Evolutionary conservation across 1,140 invertebrate genomes (phyloP), one percentile per base, ranked within the genome.

Genomic region (Sminthurinus signatus): DNA sequence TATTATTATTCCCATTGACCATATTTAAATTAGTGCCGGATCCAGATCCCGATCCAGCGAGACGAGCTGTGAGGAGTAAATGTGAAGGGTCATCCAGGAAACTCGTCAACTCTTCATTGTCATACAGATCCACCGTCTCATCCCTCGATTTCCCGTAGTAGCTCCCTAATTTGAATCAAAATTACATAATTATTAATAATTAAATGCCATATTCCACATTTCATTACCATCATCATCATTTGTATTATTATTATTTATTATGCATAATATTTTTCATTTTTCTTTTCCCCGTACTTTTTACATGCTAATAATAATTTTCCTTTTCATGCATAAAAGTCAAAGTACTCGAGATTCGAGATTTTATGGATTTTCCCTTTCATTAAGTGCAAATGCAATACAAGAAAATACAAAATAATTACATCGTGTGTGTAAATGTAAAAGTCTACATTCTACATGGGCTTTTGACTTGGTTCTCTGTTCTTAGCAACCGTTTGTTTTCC

Each of bases 121-220:
- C 44, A 19, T 57, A 42, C 2, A 72, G 63, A 28, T 52, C 64
- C n/a, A 29, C 31, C 10, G 70, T 43, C 14, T 71, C 62, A 0
- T 64, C 62, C 36, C 63, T 15, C 8, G 62, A 44, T n/a, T 68
- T 43, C 28, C 54, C 52, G 54, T 69, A 73, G 55, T 69, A 73
- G 42, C 69, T 73, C 10, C 62, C 72, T 73, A 27, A 28, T 19
- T 25, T 29, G 3, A 28, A 28, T 28, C 19, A 25, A 25, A 52
- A 23, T 48, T 48, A 8, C 8, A 48, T 48, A 10, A 48, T 19
- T 12, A 14, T 48, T 48, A 8, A 48, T n/a, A n/a, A 42, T 12
- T n/a, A 42, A 42, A 42, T 42, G 39, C 39, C 39, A 48, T 8
- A n/a, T n/a, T n/a, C 21, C 8, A 48, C 14, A 52, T 28, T 28